Evolutionary conservation across 2,888 invertebrate species (phyloP).

Genomic region (Acrocera orbiculus): DNA sequence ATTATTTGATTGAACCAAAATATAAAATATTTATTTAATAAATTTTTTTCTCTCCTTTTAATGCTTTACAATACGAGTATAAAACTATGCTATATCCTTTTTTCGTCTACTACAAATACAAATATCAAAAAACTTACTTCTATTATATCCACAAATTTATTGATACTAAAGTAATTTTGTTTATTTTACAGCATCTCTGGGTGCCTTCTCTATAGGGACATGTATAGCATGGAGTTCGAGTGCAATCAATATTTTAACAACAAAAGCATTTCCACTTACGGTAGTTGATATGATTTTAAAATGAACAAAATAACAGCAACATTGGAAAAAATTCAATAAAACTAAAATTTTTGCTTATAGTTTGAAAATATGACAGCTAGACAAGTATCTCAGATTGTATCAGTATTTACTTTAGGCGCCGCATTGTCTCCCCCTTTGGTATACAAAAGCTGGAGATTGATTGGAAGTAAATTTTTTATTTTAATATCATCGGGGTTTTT

Average conservation of each 20-base stretch:
- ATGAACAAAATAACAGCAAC: too few relatives aligned
- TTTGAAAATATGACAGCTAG: conserved; percentile 7
- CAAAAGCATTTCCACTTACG: conserved; percentile 6
- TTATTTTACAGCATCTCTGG: conserved; percentile 8
- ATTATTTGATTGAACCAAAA: too few relatives aligned
- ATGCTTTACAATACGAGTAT: too few relatives aligned
- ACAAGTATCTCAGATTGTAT: conserved; percentile 9
- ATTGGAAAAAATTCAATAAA: too few relatives aligned
- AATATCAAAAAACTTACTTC: too few relatives aligned
- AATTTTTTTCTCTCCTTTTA: too few relatives aligned
- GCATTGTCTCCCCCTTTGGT: conserved; percentile 9
- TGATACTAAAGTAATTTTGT: too few relatives aligned
- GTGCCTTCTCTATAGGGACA: conserved; percentile 8
- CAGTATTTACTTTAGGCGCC: conserved; percentile 10
- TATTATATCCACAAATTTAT: too few relatives aligned
- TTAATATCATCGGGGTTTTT: conserved; percentile 7
- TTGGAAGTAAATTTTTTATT: conserved; percentile 10
- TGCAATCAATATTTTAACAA: conserved; percentile 8
- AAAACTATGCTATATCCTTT: too few relatives aligned
- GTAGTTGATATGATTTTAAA: conserved; percentile 3
- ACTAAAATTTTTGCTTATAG: background rate
- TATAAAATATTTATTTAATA: too few relatives aligned
- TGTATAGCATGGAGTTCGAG: conserved; percentile 12
- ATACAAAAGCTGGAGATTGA: conserved; percentile 10
- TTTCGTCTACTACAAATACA: too few relatives aligned